Evolutionary conservation across 2,113 vertebrate species (phyloP), one percentile per base, ranked within the genome.

Genomic region (Syrmaticus mikado): DNA sequence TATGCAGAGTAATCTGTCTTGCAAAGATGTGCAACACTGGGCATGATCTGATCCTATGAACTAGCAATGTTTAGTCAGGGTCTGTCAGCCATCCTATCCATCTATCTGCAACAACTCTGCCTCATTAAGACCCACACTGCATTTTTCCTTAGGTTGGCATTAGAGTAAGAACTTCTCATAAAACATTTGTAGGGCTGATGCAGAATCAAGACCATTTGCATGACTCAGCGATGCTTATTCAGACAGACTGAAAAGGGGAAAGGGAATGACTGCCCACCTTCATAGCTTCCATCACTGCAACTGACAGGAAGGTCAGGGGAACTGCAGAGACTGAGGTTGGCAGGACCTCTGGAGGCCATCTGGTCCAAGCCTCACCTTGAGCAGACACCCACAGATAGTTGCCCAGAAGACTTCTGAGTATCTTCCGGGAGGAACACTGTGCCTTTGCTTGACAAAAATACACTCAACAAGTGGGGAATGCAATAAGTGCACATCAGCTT

Each of bases 241-340:
- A 82, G 82, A 94, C 41, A 71, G 48, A 5, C 6, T 82, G 15
- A 30, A 66, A 17, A 61, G 27, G 64, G 34, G 3, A 30, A 57
- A 94, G 11, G 36, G 82, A 62, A 82, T 18, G 1, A 46, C 2
- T 62, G 38, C 2, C 8, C 16, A 38, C 5, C 13, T 40, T 36
- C 46, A 19, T 38, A 67, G 45, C 19, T 81, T 67, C 36, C 25
- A 72, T 65, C 62, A 46, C 10, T 52, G 32, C 28, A 62, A 24
- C n/a, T 1, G 0, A 4, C 28, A 32, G 1, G 2, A 71, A 50
- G 8, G 0, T 1, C 2, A 58, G 9, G 24, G 66, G 5, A 14
- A 16, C 53, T 11, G 46, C 25, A 62, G 25, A 27, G 57, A 17
- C 57, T 34, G 32, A 58, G 57, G 32, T 20, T 57, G 55, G 32